Evolutionary conservation across 2,888 invertebrate species (phyloP).

Genomic region (Hedya salicella): DNA sequence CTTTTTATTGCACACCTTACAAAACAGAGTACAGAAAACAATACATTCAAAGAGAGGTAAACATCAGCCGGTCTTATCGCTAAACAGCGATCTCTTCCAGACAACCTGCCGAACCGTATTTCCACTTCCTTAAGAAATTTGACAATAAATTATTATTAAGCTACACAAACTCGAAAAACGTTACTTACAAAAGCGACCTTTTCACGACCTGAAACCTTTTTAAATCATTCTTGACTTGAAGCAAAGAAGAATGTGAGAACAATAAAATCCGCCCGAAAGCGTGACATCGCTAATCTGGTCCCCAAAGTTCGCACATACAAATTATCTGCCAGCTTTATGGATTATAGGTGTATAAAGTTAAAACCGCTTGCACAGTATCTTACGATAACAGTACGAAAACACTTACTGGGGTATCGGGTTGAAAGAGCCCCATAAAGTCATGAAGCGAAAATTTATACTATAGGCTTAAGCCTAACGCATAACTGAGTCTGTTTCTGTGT

Average conservation of each 20-base stretch:
- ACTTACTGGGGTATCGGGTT: neutral
- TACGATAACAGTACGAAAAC: slow-evolving; percentile 5
- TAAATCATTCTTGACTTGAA: slow-evolving; percentile 1
- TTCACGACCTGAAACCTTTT: neutral
- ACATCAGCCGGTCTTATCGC: too few species aligned
- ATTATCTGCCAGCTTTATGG: slow-evolving; percentile 34
- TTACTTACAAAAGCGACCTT: neutral
- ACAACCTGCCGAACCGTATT: too few species aligned
- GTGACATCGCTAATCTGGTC: slow-evolving; percentile 22
- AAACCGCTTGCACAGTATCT: slow-evolving; percentile 2
- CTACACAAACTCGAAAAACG: neutral
- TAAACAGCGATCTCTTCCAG: too few species aligned
- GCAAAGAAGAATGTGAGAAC: slow-evolving; percentile 2
- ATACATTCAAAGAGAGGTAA: too few species aligned
- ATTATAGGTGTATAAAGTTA: slow-evolving; percentile 28
- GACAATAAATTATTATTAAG: too few species aligned
- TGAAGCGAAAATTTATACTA: neutral
- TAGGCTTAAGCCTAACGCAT: too few species aligned
- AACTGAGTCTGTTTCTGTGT: too few species aligned
- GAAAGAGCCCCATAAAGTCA: neutral
- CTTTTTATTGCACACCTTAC: too few species aligned
- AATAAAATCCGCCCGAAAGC: slow-evolving; percentile 16
- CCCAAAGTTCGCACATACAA: slow-evolving; percentile 33
- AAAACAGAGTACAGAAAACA: too few species aligned
- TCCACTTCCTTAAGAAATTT: too few species aligned